Conservation (phyloP, 1,140 invertebrate genomes). For the Micrasema longulum region DNA sequence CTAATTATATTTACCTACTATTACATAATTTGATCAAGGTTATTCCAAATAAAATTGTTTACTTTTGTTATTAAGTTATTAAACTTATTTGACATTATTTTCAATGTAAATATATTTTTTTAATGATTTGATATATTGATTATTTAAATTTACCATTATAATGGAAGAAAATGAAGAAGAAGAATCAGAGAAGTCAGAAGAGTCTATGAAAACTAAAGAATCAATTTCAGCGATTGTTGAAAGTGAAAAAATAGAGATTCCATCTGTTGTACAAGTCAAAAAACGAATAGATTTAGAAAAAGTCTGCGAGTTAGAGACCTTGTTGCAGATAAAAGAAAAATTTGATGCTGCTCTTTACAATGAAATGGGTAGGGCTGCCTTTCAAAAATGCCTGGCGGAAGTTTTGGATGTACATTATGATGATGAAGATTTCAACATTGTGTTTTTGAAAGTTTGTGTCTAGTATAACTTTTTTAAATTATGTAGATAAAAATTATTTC, state of each 20-base stretch:
- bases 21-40: no score
- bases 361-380: conserved; percentile 58
- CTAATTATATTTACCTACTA: no score
- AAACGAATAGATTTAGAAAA: conserved; percentile 2
- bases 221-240: conserved; percentile 15
- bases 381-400: conserved; percentile 57
- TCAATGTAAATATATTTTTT: no score
- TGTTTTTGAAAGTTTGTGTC: conserved; percentile 61
- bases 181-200: conserved; percentile 5
- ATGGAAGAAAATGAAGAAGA: conserved; percentile 22
- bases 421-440: conserved; percentile 63
- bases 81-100: no score
- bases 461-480: not conserved
- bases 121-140: no score
- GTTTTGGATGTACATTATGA: conserved; percentile 62
- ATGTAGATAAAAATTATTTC: no score
- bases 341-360: conserved; percentile 58
- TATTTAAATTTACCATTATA: no score
- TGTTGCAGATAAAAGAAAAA: conserved; percentile 60
- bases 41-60: no score
- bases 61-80: no score
- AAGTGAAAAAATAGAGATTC: not conserved
- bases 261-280: not conserved
- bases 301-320: conserved; percentile 58
- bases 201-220: conserved; percentile 3